These are phyloP conservation scores for Empis stercorea DNA, from an alignment of 2,888 invertebrate species.

Conservation along the genomic window DNA sequence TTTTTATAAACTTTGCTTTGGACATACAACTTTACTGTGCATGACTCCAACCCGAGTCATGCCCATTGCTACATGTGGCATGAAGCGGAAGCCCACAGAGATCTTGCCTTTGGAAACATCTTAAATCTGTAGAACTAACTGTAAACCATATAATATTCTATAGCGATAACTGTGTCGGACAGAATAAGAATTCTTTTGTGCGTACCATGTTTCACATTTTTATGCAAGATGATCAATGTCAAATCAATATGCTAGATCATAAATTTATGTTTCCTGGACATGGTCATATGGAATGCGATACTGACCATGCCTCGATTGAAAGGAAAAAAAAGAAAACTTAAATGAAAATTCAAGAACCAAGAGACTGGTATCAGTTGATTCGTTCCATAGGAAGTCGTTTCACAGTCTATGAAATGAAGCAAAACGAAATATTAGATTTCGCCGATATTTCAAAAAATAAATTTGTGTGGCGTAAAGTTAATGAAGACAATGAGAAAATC, in stretches of 20 bases:
- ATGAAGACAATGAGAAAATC: too few species aligned
- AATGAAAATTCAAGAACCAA: not conserved
- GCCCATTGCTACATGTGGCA: not conserved
- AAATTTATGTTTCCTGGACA: not conserved
- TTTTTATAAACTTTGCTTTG: not conserved
- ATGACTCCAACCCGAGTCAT: not conserved
- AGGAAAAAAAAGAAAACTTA: not conserved
- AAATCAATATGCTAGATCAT: not conserved
- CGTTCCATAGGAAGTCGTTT: not conserved
- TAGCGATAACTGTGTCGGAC: not conserved
- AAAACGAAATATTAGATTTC: too few species aligned
- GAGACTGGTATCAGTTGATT: not conserved
- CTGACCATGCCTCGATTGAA: not conserved
- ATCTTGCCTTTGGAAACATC: not conserved
- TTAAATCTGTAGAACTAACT: not conserved
- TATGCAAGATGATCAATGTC: not conserved
- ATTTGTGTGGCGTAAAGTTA: too few species aligned
- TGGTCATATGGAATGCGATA: not conserved
- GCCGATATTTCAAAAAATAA: too few species aligned
- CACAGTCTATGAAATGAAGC: too few species aligned
- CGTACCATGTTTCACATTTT: not conserved
- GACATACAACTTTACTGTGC: not conserved
- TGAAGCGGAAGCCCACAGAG: not conserved
- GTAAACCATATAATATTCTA: not conserved
- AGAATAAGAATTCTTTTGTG: slow-evolving; percentile 1